phyloP scores from a whole-genome alignment of 2,113 vertebrate species.

The Gopherus evgoodei region DNA sequence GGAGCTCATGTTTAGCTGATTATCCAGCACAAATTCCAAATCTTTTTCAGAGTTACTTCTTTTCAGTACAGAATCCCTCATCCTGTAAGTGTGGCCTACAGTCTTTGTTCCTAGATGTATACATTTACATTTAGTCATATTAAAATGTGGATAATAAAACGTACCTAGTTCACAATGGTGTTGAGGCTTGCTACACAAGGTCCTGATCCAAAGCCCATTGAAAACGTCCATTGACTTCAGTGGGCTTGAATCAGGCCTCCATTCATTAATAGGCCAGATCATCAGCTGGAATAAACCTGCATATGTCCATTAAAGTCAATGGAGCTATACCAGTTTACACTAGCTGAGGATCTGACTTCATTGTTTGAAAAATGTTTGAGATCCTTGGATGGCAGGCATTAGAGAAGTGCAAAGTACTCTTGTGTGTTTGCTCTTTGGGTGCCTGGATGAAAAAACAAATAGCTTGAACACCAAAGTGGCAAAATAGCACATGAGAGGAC shows the following conservation, averaged over 20 bases:
- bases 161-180: not conserved
- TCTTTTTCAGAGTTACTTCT: no score
- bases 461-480: not conserved
- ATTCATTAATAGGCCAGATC: not conserved
- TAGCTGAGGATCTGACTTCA: not conserved
- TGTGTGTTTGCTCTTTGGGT: not conserved
- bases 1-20: no score
- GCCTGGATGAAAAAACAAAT: not conserved
- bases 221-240: not conserved
- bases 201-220: not conserved
- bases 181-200: not conserved
- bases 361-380: not conserved
- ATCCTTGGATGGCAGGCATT: not conserved
- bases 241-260: not conserved
- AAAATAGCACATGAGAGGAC: not conserved
- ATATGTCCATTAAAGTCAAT: not conserved
- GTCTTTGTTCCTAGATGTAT: no score
- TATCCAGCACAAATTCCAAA: no score
- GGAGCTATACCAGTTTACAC: not conserved
- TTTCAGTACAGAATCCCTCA: no score
- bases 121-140: not conserved
- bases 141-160: not conserved
- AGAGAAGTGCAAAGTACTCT: not conserved
- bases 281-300: not conserved
- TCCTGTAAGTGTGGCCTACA: no score